Base-by-base conservation (phyloP, 2,113 vertebrate genomes). In the Dipodomys merriami region DNA sequence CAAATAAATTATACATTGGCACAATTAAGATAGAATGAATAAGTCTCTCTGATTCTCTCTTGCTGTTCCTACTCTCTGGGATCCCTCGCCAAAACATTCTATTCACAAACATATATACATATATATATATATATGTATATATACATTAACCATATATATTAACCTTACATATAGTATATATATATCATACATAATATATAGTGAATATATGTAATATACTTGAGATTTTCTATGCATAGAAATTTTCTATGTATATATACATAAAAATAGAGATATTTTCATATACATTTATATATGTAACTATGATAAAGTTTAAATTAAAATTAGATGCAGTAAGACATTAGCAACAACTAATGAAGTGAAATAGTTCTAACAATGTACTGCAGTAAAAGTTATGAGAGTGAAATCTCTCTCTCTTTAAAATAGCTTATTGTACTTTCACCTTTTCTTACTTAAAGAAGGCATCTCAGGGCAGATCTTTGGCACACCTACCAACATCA, bases 1-100 rank as follows among this genome's bases (percentile, higher is more conserved):
- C 44, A 97, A 96, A 97, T 95, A 94, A 95, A 86, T 39, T 8
- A 84, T 67, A 86, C 81, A 96, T 93, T 88, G 97, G 91, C 90
- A 90, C 77, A 90, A 86, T 90, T 90, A 64, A 62, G 94, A 97
- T 95, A 95, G 29, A 11, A 25, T n/a, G 57, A 60, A n/a, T 72
- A 49, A 72, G 2, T 46, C 60, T 90, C 3, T 44, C 60, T 90
- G 95, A 68, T 80, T 94, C 88, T 77, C 19, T 15, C 19, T 15
- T 20, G 53, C 72, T 93, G 53, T 77, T 22, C 86, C 53, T 88
- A 57, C 53, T 18, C 13, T 57, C 2, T 57, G 15, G 53, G 15
- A 2, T 57, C 53, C 15, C 53, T 57, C 16, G 15, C 49, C 53
- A 57, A 18, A 57, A 19, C 67, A 9, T 67, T 29, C 29, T 67